These are phyloP conservation scores for Tetramorium parvispinum DNA, from an alignment of 1,140 invertebrate genomes.

Conservation along the genomic window DNA sequence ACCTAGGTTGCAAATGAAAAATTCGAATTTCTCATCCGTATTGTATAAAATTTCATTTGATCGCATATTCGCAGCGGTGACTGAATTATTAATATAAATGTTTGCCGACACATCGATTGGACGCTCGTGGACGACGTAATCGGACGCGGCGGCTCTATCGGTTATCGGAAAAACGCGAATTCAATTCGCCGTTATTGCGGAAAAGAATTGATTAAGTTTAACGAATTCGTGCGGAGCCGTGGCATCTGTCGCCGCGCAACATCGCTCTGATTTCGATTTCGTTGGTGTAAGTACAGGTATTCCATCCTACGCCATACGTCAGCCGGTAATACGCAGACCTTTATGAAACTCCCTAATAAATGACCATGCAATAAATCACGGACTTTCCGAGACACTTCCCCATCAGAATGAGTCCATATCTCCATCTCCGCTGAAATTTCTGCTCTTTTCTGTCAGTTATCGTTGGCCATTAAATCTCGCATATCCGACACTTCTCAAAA, in stretches of 20 bases:
- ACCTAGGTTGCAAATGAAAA: background rate
- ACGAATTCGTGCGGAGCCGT: background rate
- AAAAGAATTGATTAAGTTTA: slow-evolving; percentile 62
- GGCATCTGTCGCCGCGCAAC: slow-evolving; percentile 30
- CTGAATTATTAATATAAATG: slow-evolving; percentile 59
- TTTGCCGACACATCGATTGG: slow-evolving; percentile 55
- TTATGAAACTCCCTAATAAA: slow-evolving; percentile 61
- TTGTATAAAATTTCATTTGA: slow-evolving; percentile 50
- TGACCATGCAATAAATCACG: slow-evolving; percentile 57
- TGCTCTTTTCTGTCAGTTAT: slow-evolving; percentile 38
- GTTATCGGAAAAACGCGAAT: slow-evolving; percentile 68
- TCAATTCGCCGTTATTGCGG: slow-evolving; percentile 64
- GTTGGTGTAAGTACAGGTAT: slow-evolving; percentile 18
- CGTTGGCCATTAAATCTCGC: slow-evolving; percentile 41
- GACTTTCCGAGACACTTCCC: slow-evolving; percentile 38
- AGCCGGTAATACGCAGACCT: slow-evolving; percentile 35
- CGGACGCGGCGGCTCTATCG: slow-evolving; percentile 51
- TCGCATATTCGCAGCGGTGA: background rate
- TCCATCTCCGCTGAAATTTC: slow-evolving; percentile 31
- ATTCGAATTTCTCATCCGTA: background rate
- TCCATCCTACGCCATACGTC: slow-evolving; percentile 41
- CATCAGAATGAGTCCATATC: slow-evolving; percentile 41
- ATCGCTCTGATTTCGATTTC: slow-evolving; percentile 28
- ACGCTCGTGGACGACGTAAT: background rate
- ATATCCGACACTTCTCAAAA: background rate